Evolutionary conservation across 2,113 vertebrate genomes (phyloP), one percentile per base, ranked within the genome.

Genomic region (Piliocolobus tephrosceles): DNA sequence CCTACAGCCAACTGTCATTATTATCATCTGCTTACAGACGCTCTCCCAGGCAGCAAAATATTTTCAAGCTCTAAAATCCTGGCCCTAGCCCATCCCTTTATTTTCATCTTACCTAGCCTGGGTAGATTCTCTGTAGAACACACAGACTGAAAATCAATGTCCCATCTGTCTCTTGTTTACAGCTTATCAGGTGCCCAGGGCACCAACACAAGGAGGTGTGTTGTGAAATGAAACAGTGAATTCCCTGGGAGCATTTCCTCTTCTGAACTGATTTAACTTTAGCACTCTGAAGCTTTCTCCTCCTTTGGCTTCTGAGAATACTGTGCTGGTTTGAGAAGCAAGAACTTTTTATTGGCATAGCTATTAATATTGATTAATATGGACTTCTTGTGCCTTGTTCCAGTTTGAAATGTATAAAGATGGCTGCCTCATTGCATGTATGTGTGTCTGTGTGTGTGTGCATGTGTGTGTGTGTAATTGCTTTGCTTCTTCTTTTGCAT

Each of bases 1-100:
- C 82, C 93, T 35, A 0, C 22, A 43, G 97, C 95, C 93, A 97
- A 79, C 38, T 55, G 66, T 50, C 92, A 89, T 94, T 97, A 70
- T 32, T 45, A 50, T 80, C 52, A 64, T 88, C 88, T n/a, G 76
- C 57, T 57, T 78, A 23, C 76, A 94, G 93, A 94, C 64, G 40
- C 75, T 91, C 52, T 93, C 84, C 79, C 58, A 75, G 89, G 83
- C 61, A 38, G 97, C 76, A 70, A 88, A 88, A 64, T 75, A 72
- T 47, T 95, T 94, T 89, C 88, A 78, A 92, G 73, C 89, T 82
- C 92, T 70, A 43, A 73, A 86, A 61, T 50, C 92, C 66, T 75
- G 81, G 90, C 64, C 40, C 35, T 35, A 1, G 13, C 43, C 70
- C 88, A 25, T 61, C 38, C 17, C 61, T 88, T 95, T 52, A 88